Base-by-base conservation (phyloP, 2,113 vertebrate species). In the Ictidomys tridecemlineatus region DNA sequence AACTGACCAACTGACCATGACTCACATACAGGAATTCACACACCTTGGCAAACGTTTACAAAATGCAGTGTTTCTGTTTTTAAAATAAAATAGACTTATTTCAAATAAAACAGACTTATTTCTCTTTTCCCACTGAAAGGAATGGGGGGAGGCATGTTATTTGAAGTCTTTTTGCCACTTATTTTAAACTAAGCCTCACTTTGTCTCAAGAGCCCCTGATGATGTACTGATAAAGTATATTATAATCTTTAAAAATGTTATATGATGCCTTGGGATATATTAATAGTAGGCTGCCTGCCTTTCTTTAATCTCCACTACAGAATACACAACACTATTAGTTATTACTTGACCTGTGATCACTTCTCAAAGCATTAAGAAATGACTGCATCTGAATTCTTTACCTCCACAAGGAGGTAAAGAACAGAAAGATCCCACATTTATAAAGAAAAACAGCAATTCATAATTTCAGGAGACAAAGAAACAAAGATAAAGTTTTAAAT, bases 391-490 rank as follows among this genome's bases (percentile, higher is more conserved):
- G 63, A 79, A 83, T 3, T 97, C 8, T 45, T 45, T 45, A 9
- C 45, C 45, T 45, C 16, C 39, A 65, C 12, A 82, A 72, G 69
- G 14, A 85, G n/a, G 45, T 32, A 65, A 67, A 58, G 7, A 93
- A 89, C n/a, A 70, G 32, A 83, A 84, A 22, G 26, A 76, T 11
- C 82, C 42, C 28, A 67, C 39, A 39, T 76, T 94, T 70, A 84
- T 70, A 80, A 85, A 94, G 42, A 83, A 93, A 93, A 28, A 28
- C 4, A 95, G 5, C 65, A 89, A 83, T 78, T 67, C 34, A 32
- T 56, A 26, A 86, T 82, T 94, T 93, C 61, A 78, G 39, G 30
- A 87, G 45, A 85, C 32, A 93, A 93, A 92, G 32, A 91, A 93
- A 79, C 18, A 80, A n/a, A 85, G 77, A 85, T 8, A 92, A 39